phyloP scores from a whole-genome alignment of 30 jellyfish, hydroid and myxozoan genomes.

The Nemopilema nomurai region DNA sequence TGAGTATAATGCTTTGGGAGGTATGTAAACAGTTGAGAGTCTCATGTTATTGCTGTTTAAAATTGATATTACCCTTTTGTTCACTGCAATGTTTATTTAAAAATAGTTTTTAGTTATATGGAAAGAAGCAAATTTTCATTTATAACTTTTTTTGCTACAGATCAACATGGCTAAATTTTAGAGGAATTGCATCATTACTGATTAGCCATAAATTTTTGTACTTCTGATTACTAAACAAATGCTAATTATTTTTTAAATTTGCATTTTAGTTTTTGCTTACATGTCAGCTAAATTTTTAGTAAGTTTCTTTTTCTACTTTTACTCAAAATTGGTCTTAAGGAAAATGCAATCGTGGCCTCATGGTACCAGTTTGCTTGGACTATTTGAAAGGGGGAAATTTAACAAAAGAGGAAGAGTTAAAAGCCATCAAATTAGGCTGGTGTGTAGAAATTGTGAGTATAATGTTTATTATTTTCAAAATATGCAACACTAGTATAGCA shows the following conservation, averaged over 20 bases:
- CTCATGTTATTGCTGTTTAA: background rate
- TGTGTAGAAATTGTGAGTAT: slow-evolving; percentile 74
- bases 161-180: no score
- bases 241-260: no score
- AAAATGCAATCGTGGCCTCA: slow-evolving; percentile 74
- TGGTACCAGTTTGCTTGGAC: slow-evolving; percentile 80
- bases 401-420: slow-evolving; percentile 56
- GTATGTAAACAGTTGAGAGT: slow-evolving; percentile 25
- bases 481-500: background rate
- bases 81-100: background rate
- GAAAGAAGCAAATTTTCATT: no score
- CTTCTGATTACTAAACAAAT: no score
- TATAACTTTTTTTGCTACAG: no score
- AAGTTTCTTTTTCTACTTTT: no score
- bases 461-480: background rate
- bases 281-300: no score
- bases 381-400: slow-evolving; percentile 55
- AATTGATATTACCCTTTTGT: background rate
- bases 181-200: no score
- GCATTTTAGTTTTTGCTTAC: no score
- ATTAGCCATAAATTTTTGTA: no score
- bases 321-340: no score
- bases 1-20: slow-evolving; percentile 68
- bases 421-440: slow-evolving; percentile 87
- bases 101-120: no score